Conservation (phyloP, 2,113 vertebrate genomes). For the Heterotis niloticus region DNA sequence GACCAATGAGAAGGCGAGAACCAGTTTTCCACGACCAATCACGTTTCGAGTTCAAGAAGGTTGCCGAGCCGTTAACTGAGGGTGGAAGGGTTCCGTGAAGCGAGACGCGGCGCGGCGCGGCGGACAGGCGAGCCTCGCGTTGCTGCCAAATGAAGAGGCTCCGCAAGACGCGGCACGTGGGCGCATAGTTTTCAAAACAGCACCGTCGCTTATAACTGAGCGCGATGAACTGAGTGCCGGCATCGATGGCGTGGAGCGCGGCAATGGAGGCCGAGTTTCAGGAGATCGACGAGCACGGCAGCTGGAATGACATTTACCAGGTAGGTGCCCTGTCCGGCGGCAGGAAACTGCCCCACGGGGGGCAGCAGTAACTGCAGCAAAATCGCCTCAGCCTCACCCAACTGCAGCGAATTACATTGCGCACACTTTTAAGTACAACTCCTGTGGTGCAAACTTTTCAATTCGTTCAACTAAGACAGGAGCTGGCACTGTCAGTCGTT, state of each 20-base stretch:
- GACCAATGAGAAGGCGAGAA: constrained; percentile 9
- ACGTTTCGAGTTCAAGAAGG: constrained; percentile 10
- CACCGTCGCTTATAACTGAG: neutral
- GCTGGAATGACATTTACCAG: constrained; percentile 87
- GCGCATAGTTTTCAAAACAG: constrained; percentile 3
- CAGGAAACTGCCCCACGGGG: neutral
- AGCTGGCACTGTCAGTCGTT: no score
- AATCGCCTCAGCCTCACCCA: neutral
- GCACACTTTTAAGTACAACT: no score
- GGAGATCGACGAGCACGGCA: constrained; percentile 82
- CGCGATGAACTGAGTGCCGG: neutral
- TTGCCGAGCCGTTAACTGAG: neutral
- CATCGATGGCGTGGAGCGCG: constrained; percentile 46
- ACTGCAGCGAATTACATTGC: neutral
- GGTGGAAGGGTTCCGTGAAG: neutral
- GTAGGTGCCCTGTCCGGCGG: constrained; percentile 49
- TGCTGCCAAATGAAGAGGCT: neutral
- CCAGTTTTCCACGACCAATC: neutral
- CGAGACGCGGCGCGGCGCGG: neutral
- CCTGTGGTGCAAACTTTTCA: no score
- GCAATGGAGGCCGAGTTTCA: constrained; percentile 86
- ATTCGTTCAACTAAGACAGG: no score
- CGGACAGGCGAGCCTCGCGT: neutral
- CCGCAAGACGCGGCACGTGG: neutral
- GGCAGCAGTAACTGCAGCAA: neutral